Evolutionary conservation across 35 echinoderm and acorn worm species (phyloP).

Genomic region (Stichopus chloronotus): DNA sequence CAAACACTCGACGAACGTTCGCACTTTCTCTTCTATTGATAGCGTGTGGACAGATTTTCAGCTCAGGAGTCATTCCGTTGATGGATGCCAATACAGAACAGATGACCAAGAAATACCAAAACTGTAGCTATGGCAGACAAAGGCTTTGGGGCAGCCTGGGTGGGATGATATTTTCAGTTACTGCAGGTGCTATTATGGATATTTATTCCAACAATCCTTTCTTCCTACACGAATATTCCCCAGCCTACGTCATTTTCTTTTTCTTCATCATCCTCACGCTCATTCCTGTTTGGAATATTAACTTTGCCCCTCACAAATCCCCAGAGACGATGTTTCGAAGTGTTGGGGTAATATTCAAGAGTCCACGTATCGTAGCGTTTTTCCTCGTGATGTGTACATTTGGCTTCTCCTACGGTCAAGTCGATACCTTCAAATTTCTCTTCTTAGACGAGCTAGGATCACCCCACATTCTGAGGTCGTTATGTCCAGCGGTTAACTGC

Average conservation of each 20-base stretch:
- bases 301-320: conserved; percentile 57
- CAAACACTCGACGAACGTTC: conserved; percentile 16
- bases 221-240: conserved; percentile 63
- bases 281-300: conserved; percentile 62
- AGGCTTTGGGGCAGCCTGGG: conserved; percentile 71
- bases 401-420: conserved; percentile 71
- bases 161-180: conserved; percentile 59
- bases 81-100: conserved; percentile 59
- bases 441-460: conserved; percentile 65
- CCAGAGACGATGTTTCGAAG: conserved; percentile 60
- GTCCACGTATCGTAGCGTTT: conserved; percentile 63
- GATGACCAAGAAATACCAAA: conserved; percentile 6
- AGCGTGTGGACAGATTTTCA: conserved; percentile 51
- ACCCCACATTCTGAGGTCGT: conserved; percentile 62
- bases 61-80: conserved; percentile 26
- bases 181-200: conserved; percentile 67
- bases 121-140: conserved; percentile 65
- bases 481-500: conserved; percentile 63
- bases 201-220: conserved; percentile 35
- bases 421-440: conserved; percentile 68
- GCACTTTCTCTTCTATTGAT: conserved; percentile 45
- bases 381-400: conserved; percentile 58
- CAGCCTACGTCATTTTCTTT: conserved; percentile 65
- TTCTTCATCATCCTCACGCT: conserved; percentile 54
- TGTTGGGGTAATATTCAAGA: conserved; percentile 43